These are phyloP conservation scores for Carcharodon carcharias DNA, from an alignment of 2,797 vertebrate species.

Conservation along the genomic window DNA sequence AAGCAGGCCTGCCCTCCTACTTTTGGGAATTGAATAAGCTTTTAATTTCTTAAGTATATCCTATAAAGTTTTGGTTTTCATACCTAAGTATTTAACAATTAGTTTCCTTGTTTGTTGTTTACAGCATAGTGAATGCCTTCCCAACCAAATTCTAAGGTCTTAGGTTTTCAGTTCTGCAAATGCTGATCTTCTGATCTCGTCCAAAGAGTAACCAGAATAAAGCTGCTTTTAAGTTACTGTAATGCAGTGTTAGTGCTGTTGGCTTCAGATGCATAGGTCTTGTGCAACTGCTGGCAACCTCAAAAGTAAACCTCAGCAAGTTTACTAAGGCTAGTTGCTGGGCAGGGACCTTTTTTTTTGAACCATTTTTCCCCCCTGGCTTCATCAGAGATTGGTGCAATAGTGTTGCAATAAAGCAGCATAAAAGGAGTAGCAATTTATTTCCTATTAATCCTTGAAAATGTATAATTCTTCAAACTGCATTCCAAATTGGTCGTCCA, in stretches of 20 bases:
- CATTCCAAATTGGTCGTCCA: background rate
- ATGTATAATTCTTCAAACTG: background rate
- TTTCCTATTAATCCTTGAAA: background rate
- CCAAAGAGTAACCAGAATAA: background rate
- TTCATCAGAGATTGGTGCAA: background rate
- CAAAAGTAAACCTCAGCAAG: background rate
- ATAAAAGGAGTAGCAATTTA: background rate
- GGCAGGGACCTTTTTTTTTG: background rate
- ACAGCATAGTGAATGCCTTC: background rate
- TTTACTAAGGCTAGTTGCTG: background rate
- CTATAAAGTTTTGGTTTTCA: background rate
- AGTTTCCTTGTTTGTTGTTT: background rate
- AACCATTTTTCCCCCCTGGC: too few relatives aligned
- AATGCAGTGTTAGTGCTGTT: background rate
- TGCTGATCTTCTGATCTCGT: background rate
- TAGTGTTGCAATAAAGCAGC: background rate
- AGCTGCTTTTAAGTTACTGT: background rate
- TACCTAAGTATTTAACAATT: background rate
- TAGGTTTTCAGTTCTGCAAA: background rate
- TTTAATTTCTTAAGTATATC: background rate
- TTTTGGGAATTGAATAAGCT: background rate
- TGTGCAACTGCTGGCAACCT: background rate
- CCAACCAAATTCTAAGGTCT: background rate
- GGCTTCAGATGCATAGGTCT: background rate
- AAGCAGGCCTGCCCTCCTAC: background rate